Percentiles rank a stretch among this genome's conserved stretches.
Conservation (phyloP, 2,113 vertebrate genomes). For the Isurus oxyrinchus region DNA sequence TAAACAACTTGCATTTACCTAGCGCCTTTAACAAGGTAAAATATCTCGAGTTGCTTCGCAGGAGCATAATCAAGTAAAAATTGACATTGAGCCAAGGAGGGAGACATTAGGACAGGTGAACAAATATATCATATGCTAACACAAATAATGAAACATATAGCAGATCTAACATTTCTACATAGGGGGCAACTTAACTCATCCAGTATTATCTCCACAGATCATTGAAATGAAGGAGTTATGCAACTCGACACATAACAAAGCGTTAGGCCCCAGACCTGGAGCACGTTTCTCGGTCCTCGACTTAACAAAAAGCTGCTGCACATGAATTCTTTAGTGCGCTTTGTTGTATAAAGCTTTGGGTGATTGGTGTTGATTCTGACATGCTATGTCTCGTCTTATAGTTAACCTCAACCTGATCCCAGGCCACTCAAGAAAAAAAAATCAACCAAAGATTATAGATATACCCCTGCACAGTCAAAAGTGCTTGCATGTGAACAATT, state of each 20-base stretch:
- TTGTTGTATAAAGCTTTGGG: background rate
- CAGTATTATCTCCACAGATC: background rate
- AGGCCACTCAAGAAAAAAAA: background rate
- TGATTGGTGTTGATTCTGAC: background rate
- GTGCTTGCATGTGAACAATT: background rate
- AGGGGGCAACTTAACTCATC: background rate
- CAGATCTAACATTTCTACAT: background rate
- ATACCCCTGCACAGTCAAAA: background rate
- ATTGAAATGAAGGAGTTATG: too few species aligned
- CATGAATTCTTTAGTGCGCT: background rate
- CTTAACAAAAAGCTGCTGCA: background rate
- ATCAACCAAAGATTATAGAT: background rate
- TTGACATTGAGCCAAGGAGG: background rate
- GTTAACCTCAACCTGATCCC: background rate
- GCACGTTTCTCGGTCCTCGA: too few species aligned
- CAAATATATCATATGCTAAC: background rate
- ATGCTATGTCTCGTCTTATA: background rate
- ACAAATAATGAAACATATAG: background rate
- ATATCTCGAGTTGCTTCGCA: background rate
- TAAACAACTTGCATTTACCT: background rate
- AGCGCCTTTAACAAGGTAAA: background rate
- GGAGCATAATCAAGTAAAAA: background rate
- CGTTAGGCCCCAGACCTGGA: background rate
- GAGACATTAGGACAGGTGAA: background rate
- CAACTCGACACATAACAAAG: background rate